Evolutionary conservation across 2,888 invertebrate genomes (phyloP), one percentile per base, ranked within the genome.

Genomic region (Argyresthia albistria): DNA sequence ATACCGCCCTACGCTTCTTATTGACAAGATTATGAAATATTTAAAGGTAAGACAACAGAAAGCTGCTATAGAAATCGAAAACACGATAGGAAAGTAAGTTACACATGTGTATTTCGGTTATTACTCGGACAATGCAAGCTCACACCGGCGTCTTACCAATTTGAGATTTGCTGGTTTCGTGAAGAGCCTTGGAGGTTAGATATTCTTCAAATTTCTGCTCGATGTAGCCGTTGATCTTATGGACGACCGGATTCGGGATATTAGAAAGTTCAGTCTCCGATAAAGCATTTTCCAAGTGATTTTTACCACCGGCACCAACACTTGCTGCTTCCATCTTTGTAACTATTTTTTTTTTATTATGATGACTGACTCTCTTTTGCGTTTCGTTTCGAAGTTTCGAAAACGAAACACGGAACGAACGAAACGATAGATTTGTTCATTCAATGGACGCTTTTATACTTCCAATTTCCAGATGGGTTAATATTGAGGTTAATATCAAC

Each of bases 111-210:
- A 4, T 25, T 25, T 25, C 25, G 25, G 25, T 25, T 25, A 25
- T 4, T 25, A 25, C 2, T 25, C 39, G n/a, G 15, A 43, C 43
- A 42, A 42, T 10, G 43, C 43, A 42, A n/a, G 25, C 15, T 25
- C 35, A 49, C 59, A 56, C 67, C 67, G 66, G 64, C 58, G 58
- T 59, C 74, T 76, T 70, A 93, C 93, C 92, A 64, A 90, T 88
- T 67, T 89, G 90, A 56, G 86, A 84, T 71, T 89, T 90, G 62
- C 88, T 89, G 56, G 91, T 90, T 80, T 93, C 93, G 57, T 92
- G 91, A 36, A 94, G 87, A 3, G 94, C 94, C 76, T 92, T 93
- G 35, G 92, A 89, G 53, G 92, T 93, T 63, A 93, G 84, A 59
- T 91, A 91, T 70, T 93, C 92, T 64, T 93, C 93, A 67, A 92